Evolutionary conservation across 2,888 invertebrate genomes (phyloP), one percentile per base, ranked within the genome.

Genomic region (Cyclophora albipunctata): DNA sequence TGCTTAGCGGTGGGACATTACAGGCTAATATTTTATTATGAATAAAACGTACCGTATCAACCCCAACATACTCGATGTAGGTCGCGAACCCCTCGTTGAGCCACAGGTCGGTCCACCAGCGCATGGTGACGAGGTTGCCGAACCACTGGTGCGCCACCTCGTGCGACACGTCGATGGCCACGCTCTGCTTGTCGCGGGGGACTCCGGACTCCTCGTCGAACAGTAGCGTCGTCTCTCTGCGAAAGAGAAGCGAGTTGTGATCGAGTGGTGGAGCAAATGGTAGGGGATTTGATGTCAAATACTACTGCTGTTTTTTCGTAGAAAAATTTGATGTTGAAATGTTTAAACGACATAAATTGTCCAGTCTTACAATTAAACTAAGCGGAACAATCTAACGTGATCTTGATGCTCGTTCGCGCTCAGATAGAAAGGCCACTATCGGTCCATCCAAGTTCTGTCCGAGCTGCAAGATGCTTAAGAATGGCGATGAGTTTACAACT

Each of bases 91-190:
- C 95, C 76, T 93, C 93, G 62, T 92, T 93, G 7, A 94, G 81
- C 93, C 93, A 94, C 3, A 91, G 77, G 59, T 91, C 91, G n/a
- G 90, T 90, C 93, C 93, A 93, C 92, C 93, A 93, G 7, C 82
- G 76, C 81, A 92, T 91, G 1, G 93, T 92, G 52, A 93, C 92
- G 7, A 93, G 79, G 81, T 93, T 91, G 1, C 94, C 94, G 72
- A 93, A 93, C 93, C 94, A 94, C 82, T 93, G 94, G 70, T 94
- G 95, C 0, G 93, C 91, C 5, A 95, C 71, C 67, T 94, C 94
- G 67, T 94, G 94, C 0, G 91, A 90, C 5, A 92, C 75, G 57
- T 89, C 88, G 1, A 90, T 89, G n/a, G 90, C 90, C 3, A 91
- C 86, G 48, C 78, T 84, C 59, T 89, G 88, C 53, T 88, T 89